phyloP scores from a whole-genome alignment of 2,888 invertebrate species.

The Pheosia tremula region DNA sequence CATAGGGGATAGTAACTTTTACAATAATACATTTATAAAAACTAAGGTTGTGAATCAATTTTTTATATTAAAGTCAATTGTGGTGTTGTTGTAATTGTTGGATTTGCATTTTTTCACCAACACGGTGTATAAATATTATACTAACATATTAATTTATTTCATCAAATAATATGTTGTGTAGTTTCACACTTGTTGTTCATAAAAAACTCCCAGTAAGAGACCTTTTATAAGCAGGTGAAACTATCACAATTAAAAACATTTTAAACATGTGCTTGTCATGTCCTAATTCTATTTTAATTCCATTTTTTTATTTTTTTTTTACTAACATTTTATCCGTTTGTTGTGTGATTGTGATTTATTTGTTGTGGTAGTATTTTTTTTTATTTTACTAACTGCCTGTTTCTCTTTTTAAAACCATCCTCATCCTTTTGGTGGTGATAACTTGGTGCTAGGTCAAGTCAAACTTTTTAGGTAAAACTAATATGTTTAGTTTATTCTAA shows the following conservation, averaged over 20 bases:
- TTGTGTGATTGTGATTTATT: conserved; percentile 60
- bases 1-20: no score
- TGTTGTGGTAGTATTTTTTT: conserved; percentile 40
- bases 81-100: no score
- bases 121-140: conserved; percentile 13
- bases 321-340: conserved; percentile 64
- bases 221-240: conserved; percentile 39
- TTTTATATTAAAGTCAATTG: no score
- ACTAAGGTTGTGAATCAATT: no score
- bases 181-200: conserved; percentile 39
- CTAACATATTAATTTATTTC: conserved; percentile 52
- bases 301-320: conserved; percentile 47
- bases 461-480: conserved; percentile 36
- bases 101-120: no score
- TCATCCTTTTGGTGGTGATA: conserved; percentile 65
- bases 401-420: conserved; percentile 48
- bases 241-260: conserved; percentile 42
- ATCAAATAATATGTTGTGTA: conserved; percentile 35
- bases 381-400: conserved; percentile 69
- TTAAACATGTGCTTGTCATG: conserved; percentile 27
- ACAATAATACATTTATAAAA: no score
- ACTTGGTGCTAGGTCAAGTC: conserved; percentile 71
- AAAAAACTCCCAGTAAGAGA: conserved; percentile 10
- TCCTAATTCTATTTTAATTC: conserved; percentile 35
- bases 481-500: conserved; percentile 36